Base-by-base conservation (phyloP, 1,140 invertebrate species). In the Dreissena rostriformis region DNA sequence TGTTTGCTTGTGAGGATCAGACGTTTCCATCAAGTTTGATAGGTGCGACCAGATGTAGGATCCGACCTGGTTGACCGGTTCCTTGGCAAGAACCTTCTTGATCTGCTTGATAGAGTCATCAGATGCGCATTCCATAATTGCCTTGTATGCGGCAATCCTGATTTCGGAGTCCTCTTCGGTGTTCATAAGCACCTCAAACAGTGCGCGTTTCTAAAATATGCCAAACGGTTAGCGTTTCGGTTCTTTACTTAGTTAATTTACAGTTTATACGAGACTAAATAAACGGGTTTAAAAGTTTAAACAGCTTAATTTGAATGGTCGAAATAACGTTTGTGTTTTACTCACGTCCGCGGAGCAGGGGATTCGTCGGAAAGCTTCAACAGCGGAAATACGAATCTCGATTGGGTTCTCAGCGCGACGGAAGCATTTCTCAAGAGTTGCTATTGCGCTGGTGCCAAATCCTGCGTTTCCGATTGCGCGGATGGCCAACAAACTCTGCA, bases 41-140 rank as follows among this genome's bases (percentile, higher is more conserved):
- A 99, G 93, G 92, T 99, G 97, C 63, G 97, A 98, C 97, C 97
- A 98, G 6, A 99, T 96, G 91, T 98, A 99, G 11, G 98, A 98
- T 8, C 97, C 97, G 65, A 98, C 98, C 97, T 99, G 97, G 92
- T 98, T 98, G 4, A 98, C 95, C 90, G 96, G 94, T 92, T 98
- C 97, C 28, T 95, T 93, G 75, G 95, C 94, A 5, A 98, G 93
- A 0, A 74, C 61, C 57, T 95, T 93, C 89, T 96, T 96, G 51
- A 98, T 96, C 28, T 95, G 97, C 92, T 61, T 96, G 0, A 99
- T 94, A 1, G 96, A 95, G 22, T 95, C 94, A 81, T 97, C 96
- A 86, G 96, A 95, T 0, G 97, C 97, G 91, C 98, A 99, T 65
- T 95, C 95, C 97, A 99, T 98, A 8, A 97, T 94, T 91, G 97